Base-by-base conservation (phyloP, 2,113 vertebrate genomes). In the Ophiodon elongatus region DNA sequence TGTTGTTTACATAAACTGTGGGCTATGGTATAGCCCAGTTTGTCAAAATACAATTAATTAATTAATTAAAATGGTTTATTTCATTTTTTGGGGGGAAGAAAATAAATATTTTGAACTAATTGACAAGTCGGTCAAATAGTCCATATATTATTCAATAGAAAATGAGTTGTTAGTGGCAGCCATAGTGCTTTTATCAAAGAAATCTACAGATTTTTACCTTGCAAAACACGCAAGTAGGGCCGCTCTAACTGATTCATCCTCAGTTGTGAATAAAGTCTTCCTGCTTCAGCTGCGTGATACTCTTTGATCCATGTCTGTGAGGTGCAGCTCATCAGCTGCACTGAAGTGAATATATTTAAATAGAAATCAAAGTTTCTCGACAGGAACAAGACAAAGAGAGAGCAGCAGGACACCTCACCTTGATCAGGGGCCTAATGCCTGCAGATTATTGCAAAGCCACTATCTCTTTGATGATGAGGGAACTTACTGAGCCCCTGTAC, bases 391-490 rank as follows among this genome's bases (percentile, higher is more conserved):
- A 64, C 17, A 74, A 59, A 69, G 41, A 39, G 13, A 23, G 43
- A 31, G 47, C 25, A 43, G 37, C 11, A 66, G 62, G 35, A 73
- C 66, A 68, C 43, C 56, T 74, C 31, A 50, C 52, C 35, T 41
- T 74, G 67, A 76, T 77, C 23, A 39, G 39, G 23, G 13, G 41
- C 25, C 4, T 54, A 0, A 52, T 76, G 21, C 9, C 62, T 72
- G 37, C 66, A 69, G 23, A 67, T 75, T 63, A 69, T 25, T 70
- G 79, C 45, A 68, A 21, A 71, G 39, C 45, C 21, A 39, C 2
- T 17, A n/a, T 35, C 23, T 76, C 54, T 88, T 80, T 77, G 67
- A 88, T 76, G 67, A 83, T 62, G 41, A 27, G 15, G 29, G 10
- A 71, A 33, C 8, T 25, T 4, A 41, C 52, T 71, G 9, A 41